Base-by-base conservation (phyloP, 2,113 vertebrate species). In the Terrapene triunguis region DNA sequence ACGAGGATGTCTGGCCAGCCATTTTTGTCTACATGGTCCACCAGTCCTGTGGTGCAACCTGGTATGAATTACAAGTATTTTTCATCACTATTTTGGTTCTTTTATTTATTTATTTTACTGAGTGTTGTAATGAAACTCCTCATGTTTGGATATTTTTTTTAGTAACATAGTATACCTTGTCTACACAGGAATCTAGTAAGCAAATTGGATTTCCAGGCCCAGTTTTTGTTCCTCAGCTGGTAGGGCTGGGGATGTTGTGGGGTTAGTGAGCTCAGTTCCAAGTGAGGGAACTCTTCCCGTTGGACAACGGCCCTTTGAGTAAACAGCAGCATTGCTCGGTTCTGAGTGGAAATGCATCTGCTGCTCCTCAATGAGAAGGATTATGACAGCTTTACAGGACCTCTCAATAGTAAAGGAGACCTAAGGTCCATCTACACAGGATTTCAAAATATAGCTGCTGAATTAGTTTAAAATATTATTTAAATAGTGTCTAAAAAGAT, bases 21-120 rank as follows among this genome's bases (percentile, higher is more conserved):
- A 99, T 99, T 96, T 99, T 99, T 96, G 98, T 99, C 94, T 99
- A 99, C 95, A 99, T 99, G 99, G 95, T 99, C 97, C 99, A 99
- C 94, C 99, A 96, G 93, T 99, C 99, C 96, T 99, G 99, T 98
- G 99, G 99, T 87, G 98, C 99, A 96, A 98, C 97, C 98, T 99
- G 99, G 99, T 99, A 98, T 21, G 98, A 89, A 80, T 24, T 16
- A 24, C 55, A 84, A 27, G 7, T n/a, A 62, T 5, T 32, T 54
- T 44, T 21, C 27, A 76, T 72, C 50, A 48, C 22, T 42, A 19
- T 11, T 69, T 72, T 80, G 65, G 44, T 74, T 87, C 13, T n/a
- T 44, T 24, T 69, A 10, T 69, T 74, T 5, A 44, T 69, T 1
- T 42, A 48, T 91, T 10, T 27, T n/a, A 3, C 35, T 4, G 84